These are phyloP conservation scores for Limulus polyphemus DNA, from an alignment of 2,888 invertebrate genomes.

Conservation along the genomic window DNA sequence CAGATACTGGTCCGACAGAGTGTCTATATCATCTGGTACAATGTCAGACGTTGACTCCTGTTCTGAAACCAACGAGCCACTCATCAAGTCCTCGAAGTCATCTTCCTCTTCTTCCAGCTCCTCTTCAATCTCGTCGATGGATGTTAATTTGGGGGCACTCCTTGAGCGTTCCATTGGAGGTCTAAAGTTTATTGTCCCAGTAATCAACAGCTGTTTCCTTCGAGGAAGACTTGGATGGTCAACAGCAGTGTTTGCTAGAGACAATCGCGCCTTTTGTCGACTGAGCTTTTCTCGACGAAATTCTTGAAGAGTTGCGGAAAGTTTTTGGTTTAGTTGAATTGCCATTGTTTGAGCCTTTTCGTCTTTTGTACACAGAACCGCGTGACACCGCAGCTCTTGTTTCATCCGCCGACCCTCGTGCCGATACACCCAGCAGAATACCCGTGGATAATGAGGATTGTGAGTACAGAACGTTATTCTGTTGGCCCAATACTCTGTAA, in stretches of 20 bases:
- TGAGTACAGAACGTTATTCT: slow-evolving; percentile 90
- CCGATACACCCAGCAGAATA: slow-evolving; percentile 58
- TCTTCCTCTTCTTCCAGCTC: slow-evolving; percentile 40
- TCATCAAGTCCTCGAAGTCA: slow-evolving; percentile 14
- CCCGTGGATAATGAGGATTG: slow-evolving; percentile 71
- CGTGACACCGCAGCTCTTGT: slow-evolving; percentile 93
- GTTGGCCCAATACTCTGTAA: slow-evolving; percentile 98
- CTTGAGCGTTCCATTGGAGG: slow-evolving; percentile 90
- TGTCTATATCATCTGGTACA: slow-evolving; percentile 23
- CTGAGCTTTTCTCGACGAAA: slow-evolving; percentile 91
- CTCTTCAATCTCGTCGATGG: slow-evolving; percentile 81
- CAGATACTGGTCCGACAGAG: slow-evolving; percentile 19
- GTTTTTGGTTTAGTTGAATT: slow-evolving; percentile 53
- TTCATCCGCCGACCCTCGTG: slow-evolving; percentile 91
- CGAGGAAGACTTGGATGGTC: slow-evolving; percentile 79
- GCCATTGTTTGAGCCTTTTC: slow-evolving; percentile 50
- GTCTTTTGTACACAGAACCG: slow-evolving; percentile 86
- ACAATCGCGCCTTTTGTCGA: slow-evolving; percentile 83
- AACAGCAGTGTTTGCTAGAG: slow-evolving; percentile 72
- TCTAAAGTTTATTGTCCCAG: slow-evolving; percentile 38
- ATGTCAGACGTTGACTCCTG: slow-evolving; percentile 19
- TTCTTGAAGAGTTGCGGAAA: slow-evolving; percentile 63
- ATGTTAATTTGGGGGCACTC: slow-evolving; percentile 87
- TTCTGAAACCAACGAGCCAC: slow-evolving; percentile 15
- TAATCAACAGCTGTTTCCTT: slow-evolving; percentile 34